Conservation (phyloP, 2,888 invertebrate genomes). For the Macrophya alboannulata region DNA sequence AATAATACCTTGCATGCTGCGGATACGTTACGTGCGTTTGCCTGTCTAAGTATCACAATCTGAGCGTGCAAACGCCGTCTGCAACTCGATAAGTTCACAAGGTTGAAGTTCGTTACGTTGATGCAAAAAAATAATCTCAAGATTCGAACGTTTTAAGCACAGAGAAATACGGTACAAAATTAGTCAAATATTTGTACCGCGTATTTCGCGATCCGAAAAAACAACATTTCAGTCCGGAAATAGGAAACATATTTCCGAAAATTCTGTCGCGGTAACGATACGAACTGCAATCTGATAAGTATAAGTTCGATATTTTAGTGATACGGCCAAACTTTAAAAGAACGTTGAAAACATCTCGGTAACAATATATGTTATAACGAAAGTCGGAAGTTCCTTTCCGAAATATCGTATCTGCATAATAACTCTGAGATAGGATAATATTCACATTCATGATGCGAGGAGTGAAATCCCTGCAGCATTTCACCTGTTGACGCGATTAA, state of each 20-base stretch:
- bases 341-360: background rate
- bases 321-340: background rate
- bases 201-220: background rate
- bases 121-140: background rate
- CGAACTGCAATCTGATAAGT: background rate
- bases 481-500: background rate
- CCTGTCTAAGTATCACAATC: conserved; percentile 22
- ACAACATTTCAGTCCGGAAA: background rate
- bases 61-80: background rate
- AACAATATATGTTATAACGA: background rate
- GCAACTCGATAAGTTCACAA: background rate
- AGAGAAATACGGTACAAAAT: background rate
- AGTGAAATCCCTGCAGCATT: background rate
- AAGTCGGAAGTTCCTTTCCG: background rate
- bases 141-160: background rate
- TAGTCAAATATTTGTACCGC: background rate
- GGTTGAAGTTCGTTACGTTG: background rate
- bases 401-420: background rate
- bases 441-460: background rate
- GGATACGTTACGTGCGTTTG: background rate
- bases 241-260: background rate
- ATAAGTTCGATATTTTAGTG: background rate
- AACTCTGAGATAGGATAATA: too few relatives aligned
- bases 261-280: background rate
- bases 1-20: background rate